phyloP scores from a whole-genome alignment of 2,113 vertebrate genomes.

The pig (Sus scrofa) region DNA sequence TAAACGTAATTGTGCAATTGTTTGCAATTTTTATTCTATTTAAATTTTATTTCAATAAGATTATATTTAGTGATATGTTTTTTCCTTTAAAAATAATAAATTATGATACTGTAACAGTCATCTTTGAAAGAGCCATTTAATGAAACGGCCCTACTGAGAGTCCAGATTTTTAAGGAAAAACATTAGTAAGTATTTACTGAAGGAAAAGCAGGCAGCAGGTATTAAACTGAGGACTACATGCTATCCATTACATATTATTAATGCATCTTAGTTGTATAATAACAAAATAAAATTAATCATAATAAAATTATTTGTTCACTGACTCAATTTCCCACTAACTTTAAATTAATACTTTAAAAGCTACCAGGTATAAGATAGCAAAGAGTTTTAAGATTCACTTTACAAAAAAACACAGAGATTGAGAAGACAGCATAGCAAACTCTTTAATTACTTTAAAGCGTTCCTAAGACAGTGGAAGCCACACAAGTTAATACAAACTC shows the following conservation, averaged over 20 bases:
- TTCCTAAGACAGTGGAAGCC: neutral
- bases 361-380: neutral
- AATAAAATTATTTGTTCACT: neutral
- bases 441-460: slow-evolving; percentile 12
- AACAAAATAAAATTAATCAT: neutral
- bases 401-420: neutral
- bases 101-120: neutral
- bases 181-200: neutral
- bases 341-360: neutral
- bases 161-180: slow-evolving; percentile 15
- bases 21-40: neutral
- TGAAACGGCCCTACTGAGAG: neutral
- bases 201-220: neutral
- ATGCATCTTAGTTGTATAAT: neutral
- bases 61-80: neutral
- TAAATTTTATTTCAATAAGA: slow-evolving; percentile 34
- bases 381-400: neutral
- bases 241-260: neutral
- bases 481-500: neutral
- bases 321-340: neutral
- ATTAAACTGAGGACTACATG: neutral
- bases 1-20: neutral
- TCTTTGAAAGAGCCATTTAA: neutral
- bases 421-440: neutral
- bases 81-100: slow-evolving; percentile 22